Evolutionary conservation across 2,888 invertebrate species (phyloP).

Genomic region (Coecobrya sp.): DNA sequence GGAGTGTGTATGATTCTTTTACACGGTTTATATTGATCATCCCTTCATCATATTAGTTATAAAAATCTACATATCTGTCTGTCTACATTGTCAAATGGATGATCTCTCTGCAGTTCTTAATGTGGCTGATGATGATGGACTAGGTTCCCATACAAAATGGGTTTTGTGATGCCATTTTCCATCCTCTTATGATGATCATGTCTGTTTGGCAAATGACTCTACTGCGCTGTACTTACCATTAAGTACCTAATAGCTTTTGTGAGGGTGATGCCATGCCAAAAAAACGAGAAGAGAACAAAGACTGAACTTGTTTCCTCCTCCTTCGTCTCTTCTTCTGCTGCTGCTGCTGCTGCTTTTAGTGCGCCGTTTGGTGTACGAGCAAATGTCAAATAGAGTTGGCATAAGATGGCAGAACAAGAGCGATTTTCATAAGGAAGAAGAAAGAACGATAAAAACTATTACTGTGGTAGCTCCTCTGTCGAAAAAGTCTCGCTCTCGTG

Average conservation of each 20-base stretch:
- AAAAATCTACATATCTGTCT: neutral
- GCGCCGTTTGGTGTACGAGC: neutral
- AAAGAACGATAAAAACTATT: neutral
- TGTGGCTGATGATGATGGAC: constrained; percentile 26
- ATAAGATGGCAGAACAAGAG: constrained; percentile 74
- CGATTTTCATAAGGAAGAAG: neutral
- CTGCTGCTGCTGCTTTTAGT: constrained; percentile 2
- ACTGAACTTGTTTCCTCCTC: constrained; percentile 60
- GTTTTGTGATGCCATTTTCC: neutral
- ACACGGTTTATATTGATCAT: constrained; percentile 8
- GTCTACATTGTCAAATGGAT: constrained; percentile 29
- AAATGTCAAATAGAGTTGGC: constrained; percentile 69
- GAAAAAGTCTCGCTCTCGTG: neutral
- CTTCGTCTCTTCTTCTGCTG: constrained; percentile 2
- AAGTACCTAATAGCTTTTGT: constrained; percentile 50
- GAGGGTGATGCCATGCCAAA: constrained; percentile 60
- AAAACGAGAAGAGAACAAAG: constrained; percentile 63
- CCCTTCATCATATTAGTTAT: neutral
- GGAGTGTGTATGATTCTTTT: neutral
- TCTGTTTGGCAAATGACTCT: constrained; percentile 49
- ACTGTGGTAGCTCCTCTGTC: neutral
- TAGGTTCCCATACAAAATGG: neutral
- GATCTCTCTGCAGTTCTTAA: constrained; percentile 1
- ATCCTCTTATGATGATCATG: constrained; percentile 10
- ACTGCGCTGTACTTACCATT: neutral